Conservation (phyloP, 2,888 invertebrate genomes). For the Poecilus cupreus region DNA sequence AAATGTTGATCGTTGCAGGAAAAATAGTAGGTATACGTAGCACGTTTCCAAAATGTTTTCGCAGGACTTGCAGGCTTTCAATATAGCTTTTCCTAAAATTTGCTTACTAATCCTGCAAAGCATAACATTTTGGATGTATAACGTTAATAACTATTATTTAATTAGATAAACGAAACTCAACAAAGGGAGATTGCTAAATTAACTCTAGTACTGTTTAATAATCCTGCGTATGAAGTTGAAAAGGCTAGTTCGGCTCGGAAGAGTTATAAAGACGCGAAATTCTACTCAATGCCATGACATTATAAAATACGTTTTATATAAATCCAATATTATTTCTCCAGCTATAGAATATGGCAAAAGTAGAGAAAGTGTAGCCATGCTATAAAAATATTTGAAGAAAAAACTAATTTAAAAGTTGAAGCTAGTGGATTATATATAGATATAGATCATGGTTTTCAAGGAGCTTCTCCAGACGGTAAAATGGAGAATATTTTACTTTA, state of each 20-base stretch:
- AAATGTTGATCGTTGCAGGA: no score
- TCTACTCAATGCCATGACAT: not conserved
- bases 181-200: not conserved
- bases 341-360: conserved; percentile 16
- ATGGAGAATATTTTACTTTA: no score
- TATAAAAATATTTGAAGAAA: conserved; percentile 42
- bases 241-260: not conserved
- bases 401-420: conserved; percentile 20
- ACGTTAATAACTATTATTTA: not conserved
- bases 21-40: no score
- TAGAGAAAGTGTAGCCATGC: conserved; percentile 37
- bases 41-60: no score
- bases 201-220: not conserved
- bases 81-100: no score
- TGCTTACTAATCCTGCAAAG: no score
- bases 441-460: conserved; percentile 39
- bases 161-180: not conserved
- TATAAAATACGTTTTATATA: not conserved
- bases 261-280: not conserved
- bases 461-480: conserved; percentile 56
- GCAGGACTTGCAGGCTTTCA: no score
- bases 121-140: not conserved
- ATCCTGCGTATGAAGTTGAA: not conserved
- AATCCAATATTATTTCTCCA: conserved; percentile 36
- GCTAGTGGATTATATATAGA: conserved; percentile 41